Conservation (phyloP, 2,797 vertebrate genomes). For the Clarias laeviceps region DNA sequence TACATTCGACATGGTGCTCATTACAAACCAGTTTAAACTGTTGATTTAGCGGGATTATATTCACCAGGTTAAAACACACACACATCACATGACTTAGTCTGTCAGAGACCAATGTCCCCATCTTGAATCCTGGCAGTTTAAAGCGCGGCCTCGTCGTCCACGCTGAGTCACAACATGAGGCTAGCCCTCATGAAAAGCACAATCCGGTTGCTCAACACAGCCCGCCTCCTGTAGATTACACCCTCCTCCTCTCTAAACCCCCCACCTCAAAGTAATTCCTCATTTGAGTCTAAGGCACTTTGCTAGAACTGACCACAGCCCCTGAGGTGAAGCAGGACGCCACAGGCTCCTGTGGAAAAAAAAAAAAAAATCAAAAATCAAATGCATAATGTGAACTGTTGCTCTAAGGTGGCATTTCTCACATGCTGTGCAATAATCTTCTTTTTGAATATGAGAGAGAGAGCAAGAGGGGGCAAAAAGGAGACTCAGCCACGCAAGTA, state of each 20-base stretch:
- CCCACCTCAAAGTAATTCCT: conserved; percentile 32
- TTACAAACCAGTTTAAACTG: conserved; percentile 81
- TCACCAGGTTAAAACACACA: conserved; percentile 74
- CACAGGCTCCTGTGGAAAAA: conserved; percentile 42
- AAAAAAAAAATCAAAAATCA: not conserved
- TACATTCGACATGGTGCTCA: conserved; percentile 78
- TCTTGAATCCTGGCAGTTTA: conserved; percentile 10
- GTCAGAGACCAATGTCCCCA: conserved; percentile 12
- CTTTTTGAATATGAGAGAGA: conserved; percentile 59
- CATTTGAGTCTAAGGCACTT: conserved; percentile 27
- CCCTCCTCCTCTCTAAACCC: conserved; percentile 3
- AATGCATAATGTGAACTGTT: conserved; percentile 52
- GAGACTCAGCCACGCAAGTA: conserved; percentile 56
- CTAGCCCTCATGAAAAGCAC: conserved; percentile 36
- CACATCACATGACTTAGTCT: conserved; percentile 64
- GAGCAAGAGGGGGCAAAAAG: conserved; percentile 37
- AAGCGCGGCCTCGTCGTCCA: not conserved
- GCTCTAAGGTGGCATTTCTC: conserved; percentile 60
- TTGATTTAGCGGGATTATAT: conserved; percentile 79
- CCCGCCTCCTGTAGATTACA: conserved; percentile 1
- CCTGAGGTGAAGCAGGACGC: conserved; percentile 39
- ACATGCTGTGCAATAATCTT: conserved; percentile 62
- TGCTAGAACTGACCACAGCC: conserved; percentile 49
- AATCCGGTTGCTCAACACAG: conserved; percentile 29
- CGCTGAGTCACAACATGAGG: conserved; percentile 15